Percentiles rank a stretch among this genome's conserved stretches.
phyloP scores from a whole-genome alignment of 2,113 vertebrate genomes.

The Lynx canadensis region DNA sequence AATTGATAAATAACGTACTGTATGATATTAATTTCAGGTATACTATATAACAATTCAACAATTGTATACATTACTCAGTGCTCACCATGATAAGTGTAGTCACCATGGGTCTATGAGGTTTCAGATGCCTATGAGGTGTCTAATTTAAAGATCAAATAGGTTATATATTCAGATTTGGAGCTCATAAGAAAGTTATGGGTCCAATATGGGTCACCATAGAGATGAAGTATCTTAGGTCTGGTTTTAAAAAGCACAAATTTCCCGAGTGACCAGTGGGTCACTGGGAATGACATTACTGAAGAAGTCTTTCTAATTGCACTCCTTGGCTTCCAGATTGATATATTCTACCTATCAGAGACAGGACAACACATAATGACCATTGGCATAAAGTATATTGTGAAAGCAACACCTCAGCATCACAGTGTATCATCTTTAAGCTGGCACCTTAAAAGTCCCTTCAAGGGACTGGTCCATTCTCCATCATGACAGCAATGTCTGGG shows the following conservation, averaged over 20 bases:
- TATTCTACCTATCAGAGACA: background rate
- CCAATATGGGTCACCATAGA: background rate
- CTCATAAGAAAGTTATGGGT: background rate
- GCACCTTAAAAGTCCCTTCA: background rate
- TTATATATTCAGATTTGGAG: background rate
- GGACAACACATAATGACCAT: background rate
- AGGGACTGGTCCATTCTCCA: background rate
- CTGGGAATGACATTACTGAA: background rate
- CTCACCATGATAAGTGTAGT: background rate
- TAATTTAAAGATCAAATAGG: background rate
- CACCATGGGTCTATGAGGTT: background rate
- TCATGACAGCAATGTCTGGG: background rate
- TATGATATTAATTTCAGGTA: background rate
- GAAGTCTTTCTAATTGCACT: background rate
- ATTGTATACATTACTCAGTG: background rate
- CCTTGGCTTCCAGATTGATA: background rate
- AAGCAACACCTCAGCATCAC: background rate
- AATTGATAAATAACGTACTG: background rate
- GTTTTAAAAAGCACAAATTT: background rate
- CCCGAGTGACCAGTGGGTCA: background rate
- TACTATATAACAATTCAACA: background rate
- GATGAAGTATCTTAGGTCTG: background rate
- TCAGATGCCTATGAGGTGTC: background rate
- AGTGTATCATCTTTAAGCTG: background rate
- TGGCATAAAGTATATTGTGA: background rate